Conservation (phyloP, 1,140 invertebrate species). For the Drosophila nebulosa region DNA sequence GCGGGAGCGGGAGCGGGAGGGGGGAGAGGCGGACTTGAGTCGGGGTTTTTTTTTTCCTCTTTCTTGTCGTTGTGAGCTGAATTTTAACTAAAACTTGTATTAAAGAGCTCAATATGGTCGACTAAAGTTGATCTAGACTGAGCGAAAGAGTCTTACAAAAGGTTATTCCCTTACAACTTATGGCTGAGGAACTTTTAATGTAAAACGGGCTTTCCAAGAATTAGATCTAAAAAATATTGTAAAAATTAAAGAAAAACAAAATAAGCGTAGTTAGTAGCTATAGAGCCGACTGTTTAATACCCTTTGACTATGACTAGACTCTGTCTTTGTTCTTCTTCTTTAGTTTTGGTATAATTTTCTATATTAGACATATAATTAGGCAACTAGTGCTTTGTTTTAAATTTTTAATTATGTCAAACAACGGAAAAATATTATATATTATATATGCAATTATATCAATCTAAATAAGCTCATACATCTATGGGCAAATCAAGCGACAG, state of each 20-base stretch:
- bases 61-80: constrained; percentile 18
- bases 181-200: background rate
- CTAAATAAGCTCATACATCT: no score
- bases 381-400: no score
- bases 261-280: no score
- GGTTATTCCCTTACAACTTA: background rate
- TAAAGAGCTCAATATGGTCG: background rate
- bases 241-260: background rate
- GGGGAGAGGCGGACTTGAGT: constrained; percentile 19
- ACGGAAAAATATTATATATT: no score
- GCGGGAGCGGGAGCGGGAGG: background rate
- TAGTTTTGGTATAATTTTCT: no score
- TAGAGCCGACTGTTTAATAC: no score
- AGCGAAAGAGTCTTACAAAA: background rate
- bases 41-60: constrained; percentile 18
- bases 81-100: constrained; percentile 38
- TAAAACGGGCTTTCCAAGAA: background rate
- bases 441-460: no score
- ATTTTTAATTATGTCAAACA: no score
- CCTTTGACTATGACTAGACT: no score
- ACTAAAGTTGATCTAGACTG: background rate
- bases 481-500: no score
- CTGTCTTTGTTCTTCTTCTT: no score
- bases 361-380: no score
- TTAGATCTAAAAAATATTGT: background rate